Evolutionary conservation across 2,113 vertebrate genomes (phyloP), one percentile per base, ranked within the genome.

Genomic region (Oophaga pumilio): DNA sequence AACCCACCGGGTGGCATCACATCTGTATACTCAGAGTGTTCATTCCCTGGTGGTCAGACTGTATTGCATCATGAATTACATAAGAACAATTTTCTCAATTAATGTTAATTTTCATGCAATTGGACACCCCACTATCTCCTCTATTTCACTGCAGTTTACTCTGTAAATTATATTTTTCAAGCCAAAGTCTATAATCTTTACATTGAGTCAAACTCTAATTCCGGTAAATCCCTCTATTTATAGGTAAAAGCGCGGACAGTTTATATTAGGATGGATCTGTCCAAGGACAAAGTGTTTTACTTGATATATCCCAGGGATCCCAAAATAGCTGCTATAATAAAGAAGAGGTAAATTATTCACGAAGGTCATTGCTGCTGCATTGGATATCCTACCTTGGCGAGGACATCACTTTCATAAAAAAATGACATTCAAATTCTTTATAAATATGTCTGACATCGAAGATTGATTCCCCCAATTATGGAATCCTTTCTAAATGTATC

Each of bases 261-360:
- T 26, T 28, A 80, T 80, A 60, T 80, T 59, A 28, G 20, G n/a
- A 53, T 59, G 53, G 26, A 24, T 2, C 49, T 68, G 62, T 26
- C 62, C 62, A 68, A n/a, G 62, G 81, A 80, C 56, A 11, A 14
- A 28, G 43, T 33, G 60, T 56, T 79, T 53, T 15, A 79, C 43
- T 26, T 85, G 76, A 86, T 77, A 26, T 43, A 26, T 33, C 60
- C 62, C 43, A 56, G 49, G 9, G 50, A 56, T 86, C 85, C 79
- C 60, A 79, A 86, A 86, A 86, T 80, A 86, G 85, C 76, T 86
- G 8, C 62, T 66, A 86, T 66, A 78, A 86, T 78, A 86, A 76
- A 86, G 85, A 24, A 78, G 68, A 57, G 50, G 85, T 86, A 86
- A 79, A 86, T 86, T 79, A 86, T 86, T 86, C 85, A 86, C 57